Evolutionary conservation across 2,113 vertebrate genomes (phyloP), one percentile per base, ranked within the genome.

Genomic region (Tapirus terrestris): DNA sequence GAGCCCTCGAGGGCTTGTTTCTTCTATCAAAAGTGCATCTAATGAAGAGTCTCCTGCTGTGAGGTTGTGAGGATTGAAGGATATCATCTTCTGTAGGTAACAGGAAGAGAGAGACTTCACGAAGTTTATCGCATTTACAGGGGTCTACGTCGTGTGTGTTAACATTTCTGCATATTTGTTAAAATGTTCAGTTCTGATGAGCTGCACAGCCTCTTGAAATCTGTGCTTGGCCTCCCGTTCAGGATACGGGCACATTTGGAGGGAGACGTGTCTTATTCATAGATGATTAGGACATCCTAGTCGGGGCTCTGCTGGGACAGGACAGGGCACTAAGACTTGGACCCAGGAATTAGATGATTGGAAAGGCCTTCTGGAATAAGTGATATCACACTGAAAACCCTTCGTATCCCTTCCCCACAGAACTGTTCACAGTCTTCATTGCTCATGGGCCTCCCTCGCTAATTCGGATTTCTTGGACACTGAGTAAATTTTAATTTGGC

Each of bases 361-460:
- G 43, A 23, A 51, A 65, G 61, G 33, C 8, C 81, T 84, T 79
- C n/a, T 68, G 6, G 43, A 68, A 6, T 18, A 25, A 76, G 56
- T 23, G 45, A 58, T 33, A 45, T 18, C 20, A 63, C 58, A 36
- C 0, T 6, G 27, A 73, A 43, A 65, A 29, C 5, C 8, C 5
- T 23, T 11, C 11, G 0, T 27, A 3, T 61, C 6, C n/a, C 67
- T 58, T 84, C 29, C 51, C 63, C 53, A 23, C 1, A 43, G 80
- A 72, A 45, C 63, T 79, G 36, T 39, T 33, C 17, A 18, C 31
- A 53, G 16, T 27, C 39, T 33, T 21, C 1, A 33, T 27, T 1
- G 13, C 6, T 12, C 31, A 13, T 1, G 12, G 27, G 12, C 27
- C 53, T 60, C 51, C 2, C 1, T 27, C 3, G 1, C 60, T 81